Evolutionary conservation across 1,140 invertebrate genomes (phyloP).

Genomic region (Teleogryllus occipitalis): DNA sequence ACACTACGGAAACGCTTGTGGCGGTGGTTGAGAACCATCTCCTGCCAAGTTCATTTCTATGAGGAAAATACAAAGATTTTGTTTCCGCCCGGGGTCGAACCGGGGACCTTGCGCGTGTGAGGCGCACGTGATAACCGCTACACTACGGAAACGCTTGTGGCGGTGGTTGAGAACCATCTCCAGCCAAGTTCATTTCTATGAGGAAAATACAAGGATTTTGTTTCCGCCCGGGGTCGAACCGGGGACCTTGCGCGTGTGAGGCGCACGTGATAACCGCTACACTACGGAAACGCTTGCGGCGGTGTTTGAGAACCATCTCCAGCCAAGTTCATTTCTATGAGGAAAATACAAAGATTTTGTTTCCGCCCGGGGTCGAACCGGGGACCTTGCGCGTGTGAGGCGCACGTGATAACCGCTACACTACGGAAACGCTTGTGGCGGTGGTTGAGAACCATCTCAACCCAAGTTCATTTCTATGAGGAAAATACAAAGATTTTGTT

Average conservation of each 20-base stretch:
- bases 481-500: no score
- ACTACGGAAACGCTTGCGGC: slow-evolving; percentile 40
- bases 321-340: no score
- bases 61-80: no score
- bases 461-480: no score
- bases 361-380: slow-evolving; percentile 53
- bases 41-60: no score
- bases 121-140: slow-evolving; percentile 53
- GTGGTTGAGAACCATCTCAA: no score
- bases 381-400: slow-evolving; percentile 53
- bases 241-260: slow-evolving; percentile 53
- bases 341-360: no score
- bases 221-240: slow-evolving; percentile 53
- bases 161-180: no score
- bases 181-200: no score
- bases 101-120: slow-evolving; percentile 53
- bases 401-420: slow-evolving; percentile 53
- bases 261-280: slow-evolving; percentile 54
- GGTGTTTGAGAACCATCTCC: no score
- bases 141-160: slow-evolving; percentile 40
- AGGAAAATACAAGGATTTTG: no score
- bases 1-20: slow-evolving; percentile 22
- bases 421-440: slow-evolving; percentile 39
- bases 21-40: no score
- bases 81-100: slow-evolving; percentile 53